Evolutionary conservation across 2,113 vertebrate species (phyloP), one percentile per base, ranked within the genome.

Genomic region (Todiramphus saurophagus): DNA sequence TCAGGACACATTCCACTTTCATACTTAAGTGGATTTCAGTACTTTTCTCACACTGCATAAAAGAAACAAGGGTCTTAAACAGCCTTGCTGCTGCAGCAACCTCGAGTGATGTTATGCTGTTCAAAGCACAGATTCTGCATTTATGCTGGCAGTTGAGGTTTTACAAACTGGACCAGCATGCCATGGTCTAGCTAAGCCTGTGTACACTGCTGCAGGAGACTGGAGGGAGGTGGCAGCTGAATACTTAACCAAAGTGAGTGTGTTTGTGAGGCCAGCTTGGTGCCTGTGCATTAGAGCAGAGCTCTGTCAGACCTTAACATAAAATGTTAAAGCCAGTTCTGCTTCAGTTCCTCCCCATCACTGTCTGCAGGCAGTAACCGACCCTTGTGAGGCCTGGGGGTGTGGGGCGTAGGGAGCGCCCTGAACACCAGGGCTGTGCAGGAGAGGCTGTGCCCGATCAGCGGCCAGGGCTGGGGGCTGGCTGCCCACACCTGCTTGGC

Each of bases 151-250:
- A 60, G 72, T 4, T 16, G 81, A 70, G 80, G 59, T 53, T 60
- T 59, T 17, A 35, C 83, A 73, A 1, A 11, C 3, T 0, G 4
- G 25, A 4, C 2, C 18, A 20, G 39, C 7, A 0, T 0, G 17
- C 9, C 24, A 4, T 5, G n/a, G 7, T 27, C 27, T 19, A 5
- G 41, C 75, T 13, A 1, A 8, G 30, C 28, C 69, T 4, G 28
- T 1, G 21, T 1, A 5, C 0, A 3, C 43, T 35, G 72, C 33
- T 1, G 1, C 28, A 15, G 0, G 3, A 58, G n/a, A 35, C 44
- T 27, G 0, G 6, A 5, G 17, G 7, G 5, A 4, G 15, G 7
- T 1, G 0, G 7, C 79, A 28, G 0, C 59, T 2, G 41, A 24
- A 7, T 7, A 8, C 35, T 21, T 7, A 63, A 37, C 46, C 37